Percentiles rank a stretch among this genome's conserved stretches.
These are phyloP conservation scores for Rhyacophila brunnea DNA, from an alignment of 1,140 invertebrate species.

Conservation along the genomic window DNA sequence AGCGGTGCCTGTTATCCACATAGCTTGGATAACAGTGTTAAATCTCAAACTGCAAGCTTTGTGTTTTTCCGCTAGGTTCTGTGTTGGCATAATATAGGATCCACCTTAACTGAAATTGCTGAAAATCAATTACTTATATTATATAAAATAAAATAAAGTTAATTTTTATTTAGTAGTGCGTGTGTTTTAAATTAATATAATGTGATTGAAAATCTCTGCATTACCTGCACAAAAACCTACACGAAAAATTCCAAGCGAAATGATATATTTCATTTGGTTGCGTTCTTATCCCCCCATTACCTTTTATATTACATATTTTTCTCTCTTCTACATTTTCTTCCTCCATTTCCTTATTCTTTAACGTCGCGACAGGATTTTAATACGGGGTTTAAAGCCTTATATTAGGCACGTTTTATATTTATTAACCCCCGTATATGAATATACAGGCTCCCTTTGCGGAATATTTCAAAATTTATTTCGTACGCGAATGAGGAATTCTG, in stretches of 20 bases:
- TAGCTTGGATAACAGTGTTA: too few relatives aligned
- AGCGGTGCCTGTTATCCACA: too few relatives aligned
- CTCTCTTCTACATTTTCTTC: not conserved
- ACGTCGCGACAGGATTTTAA: not conserved
- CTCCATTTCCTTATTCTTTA: not conserved
- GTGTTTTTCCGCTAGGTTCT: too few relatives aligned
- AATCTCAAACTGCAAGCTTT: too few relatives aligned
- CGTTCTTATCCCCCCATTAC: constrained; percentile 4
- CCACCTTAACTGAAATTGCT: too few relatives aligned
- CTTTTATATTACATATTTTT: constrained; percentile 8
- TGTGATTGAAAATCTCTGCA: too few relatives aligned
- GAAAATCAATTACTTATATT: too few relatives aligned
- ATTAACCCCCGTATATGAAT: constrained; percentile 4
- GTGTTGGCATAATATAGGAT: too few relatives aligned
- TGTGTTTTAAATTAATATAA: too few relatives aligned
- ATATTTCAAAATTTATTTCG: not conserved
- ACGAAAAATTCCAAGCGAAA: not conserved
- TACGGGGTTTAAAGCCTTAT: not conserved
- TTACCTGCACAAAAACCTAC: not conserved
- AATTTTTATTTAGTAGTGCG: too few relatives aligned
- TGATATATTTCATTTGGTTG: constrained; percentile 10
- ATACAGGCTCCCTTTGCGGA: not conserved
- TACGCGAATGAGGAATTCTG: too few relatives aligned
- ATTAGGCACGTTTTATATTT: constrained; percentile 8
- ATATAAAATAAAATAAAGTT: too few relatives aligned